Base-by-base conservation (phyloP, 2,113 vertebrate genomes). In the Indicator maculatus region DNA sequence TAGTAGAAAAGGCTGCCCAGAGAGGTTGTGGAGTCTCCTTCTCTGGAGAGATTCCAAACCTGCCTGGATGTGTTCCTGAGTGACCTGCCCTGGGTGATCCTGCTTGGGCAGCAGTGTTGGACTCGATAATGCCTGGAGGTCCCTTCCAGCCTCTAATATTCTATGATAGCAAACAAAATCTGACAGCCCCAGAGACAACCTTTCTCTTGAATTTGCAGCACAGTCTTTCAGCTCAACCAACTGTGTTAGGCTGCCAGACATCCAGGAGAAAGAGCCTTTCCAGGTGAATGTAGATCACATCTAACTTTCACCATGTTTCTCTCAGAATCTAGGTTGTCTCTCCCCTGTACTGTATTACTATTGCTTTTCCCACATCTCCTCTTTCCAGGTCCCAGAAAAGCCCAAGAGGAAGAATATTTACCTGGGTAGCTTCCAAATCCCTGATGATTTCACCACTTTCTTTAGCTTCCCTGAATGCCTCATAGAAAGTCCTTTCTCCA, bases 401-500 rank as follows among this genome's bases (percentile, higher is more conserved):
- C 17, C 15, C 2, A 2, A 86, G 33, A 55, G 23, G 44, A 47
- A 72, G 7, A 39, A 14, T 45, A 61, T 93, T 97, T 95, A 98
- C 97, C 96, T 98, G 90, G 5, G 96, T 93, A 36, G 66, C 91
- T 66, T 98, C 95, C 89, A 98, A 38, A 39, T 92, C 83, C 6
- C 60, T 56, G 9, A 38, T 39, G 93, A 99, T 96, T 96, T 99
- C 98, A 63, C 97, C 96, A 7, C 72, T 97, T 45, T 75, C 91
- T 94, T 96, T 97, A 61, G 98, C 98, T 36, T 97, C 97, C 23
- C 75, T 83, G 61, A 98, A 98, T 0, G 98, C 98, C 88, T 99
- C 98, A 5, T 97, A 98, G 96, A 99, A 99, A 24, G 98, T 99
- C 96, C 98, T 95, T 31, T 97, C 96, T 63, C 98, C 98, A 8